Evolutionary conservation across 92 coral and sea anemone species (phyloP).

Genomic region (Zoanthus sansibaricus): DNA sequence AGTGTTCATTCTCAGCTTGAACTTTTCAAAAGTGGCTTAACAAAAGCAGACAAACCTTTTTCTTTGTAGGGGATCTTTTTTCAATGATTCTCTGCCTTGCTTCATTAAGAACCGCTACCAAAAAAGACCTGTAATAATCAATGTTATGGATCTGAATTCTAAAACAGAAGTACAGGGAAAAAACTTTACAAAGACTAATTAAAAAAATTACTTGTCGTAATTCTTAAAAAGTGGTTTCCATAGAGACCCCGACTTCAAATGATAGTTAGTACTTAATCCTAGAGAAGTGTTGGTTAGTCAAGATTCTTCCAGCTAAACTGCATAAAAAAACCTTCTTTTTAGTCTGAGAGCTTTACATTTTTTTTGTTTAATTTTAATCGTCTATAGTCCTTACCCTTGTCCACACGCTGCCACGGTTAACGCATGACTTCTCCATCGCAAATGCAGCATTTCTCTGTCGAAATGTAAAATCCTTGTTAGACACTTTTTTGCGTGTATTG

Average conservation of each 20-base stretch:
- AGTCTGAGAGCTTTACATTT: neutral
- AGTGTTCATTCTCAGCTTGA: neutral
- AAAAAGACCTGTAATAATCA: conserved; percentile 73
- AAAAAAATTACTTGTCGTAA: neutral
- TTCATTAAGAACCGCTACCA: conserved; percentile 87
- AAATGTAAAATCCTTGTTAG: neutral
- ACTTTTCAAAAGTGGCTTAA: neutral
- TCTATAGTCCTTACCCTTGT: conserved; percentile 79
- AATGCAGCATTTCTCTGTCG: conserved; percentile 78
- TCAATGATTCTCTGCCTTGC: conserved; percentile 84
- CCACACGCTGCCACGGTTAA: conserved; percentile 84
- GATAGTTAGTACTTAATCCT: neutral
- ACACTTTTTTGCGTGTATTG: neutral
- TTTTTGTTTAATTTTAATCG: neutral
- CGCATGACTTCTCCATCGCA: conserved; percentile 90
- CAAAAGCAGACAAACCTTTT: conserved; percentile 57
- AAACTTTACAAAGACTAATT: neutral
- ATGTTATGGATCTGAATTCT: neutral
- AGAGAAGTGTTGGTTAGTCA: neutral
- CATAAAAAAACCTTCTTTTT: neutral
- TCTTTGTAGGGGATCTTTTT: conserved; percentile 74
- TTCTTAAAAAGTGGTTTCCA: conserved; percentile 24
- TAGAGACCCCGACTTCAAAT: conserved; percentile 13
- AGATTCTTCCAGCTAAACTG: neutral
- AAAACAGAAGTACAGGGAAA: neutral